These are phyloP conservation scores for Telmatherina bonti DNA, from an alignment of 2,797 vertebrate genomes.

Conservation along the genomic window DNA sequence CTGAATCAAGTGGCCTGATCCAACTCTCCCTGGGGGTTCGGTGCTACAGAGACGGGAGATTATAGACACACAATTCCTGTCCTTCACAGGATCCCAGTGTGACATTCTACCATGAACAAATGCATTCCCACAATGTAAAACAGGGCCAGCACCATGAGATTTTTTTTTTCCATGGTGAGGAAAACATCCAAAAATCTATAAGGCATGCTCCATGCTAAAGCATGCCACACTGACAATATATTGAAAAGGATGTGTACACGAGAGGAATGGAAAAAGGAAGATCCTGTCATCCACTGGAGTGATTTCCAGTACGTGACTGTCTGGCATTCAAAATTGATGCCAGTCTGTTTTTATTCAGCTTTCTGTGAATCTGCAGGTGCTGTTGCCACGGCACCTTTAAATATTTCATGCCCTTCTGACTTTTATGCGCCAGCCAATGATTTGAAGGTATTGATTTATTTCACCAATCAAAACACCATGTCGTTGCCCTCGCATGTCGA, in stretches of 20 bases:
- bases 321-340: conserved; percentile 76
- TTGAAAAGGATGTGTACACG: conserved; percentile 65
- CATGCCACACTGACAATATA: conserved; percentile 51
- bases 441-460: conserved; percentile 73
- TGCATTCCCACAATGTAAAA: conserved; percentile 65
- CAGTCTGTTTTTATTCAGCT: conserved; percentile 69
- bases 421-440: conserved; percentile 65
- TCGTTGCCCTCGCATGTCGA: conserved; percentile 66
- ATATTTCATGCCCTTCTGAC: conserved; percentile 74
- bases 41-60: conserved; percentile 68
- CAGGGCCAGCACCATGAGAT: conserved; percentile 45
- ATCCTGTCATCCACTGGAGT: conserved; percentile 63
- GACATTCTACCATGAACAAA: conserved; percentile 65
- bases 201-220: conserved; percentile 37
- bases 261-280: conserved; percentile 61
- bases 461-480: conserved; percentile 80
- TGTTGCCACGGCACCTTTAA: conserved; percentile 67
- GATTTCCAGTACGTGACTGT: conserved; percentile 49
- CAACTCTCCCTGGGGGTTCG: conserved; percentile 74
- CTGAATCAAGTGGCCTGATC: conserved; percentile 81
- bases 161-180: conserved; percentile 48
- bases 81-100: conserved; percentile 74
- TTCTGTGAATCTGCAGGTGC: conserved; percentile 64
- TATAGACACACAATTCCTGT: conserved; percentile 72
- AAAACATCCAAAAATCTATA: conserved; percentile 59